Conservation (phyloP, 2,797 vertebrate species). For the Rhinophrynus dorsalis region DNA sequence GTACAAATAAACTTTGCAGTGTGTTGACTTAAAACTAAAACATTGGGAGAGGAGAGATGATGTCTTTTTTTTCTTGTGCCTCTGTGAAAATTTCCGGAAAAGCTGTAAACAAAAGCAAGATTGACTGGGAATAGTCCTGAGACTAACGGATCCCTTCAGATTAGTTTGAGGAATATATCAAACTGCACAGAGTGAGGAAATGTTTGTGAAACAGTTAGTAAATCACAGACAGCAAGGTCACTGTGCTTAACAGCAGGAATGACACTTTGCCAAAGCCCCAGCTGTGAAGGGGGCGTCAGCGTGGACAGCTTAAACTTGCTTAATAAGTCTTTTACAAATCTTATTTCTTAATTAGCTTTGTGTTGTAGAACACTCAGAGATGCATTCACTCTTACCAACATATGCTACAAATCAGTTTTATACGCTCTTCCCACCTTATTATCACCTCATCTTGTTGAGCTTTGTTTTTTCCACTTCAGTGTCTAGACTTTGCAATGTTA, state of each 20-base stretch:
- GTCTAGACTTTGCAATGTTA: slow-evolving; percentile 25
- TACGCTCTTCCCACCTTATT: slow-evolving; percentile 46
- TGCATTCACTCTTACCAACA: slow-evolving; percentile 44
- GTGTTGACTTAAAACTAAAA: slow-evolving; percentile 92
- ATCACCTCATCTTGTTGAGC: slow-evolving; percentile 38
- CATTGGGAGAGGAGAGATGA: slow-evolving; percentile 71
- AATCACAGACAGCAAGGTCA: slow-evolving; percentile 80
- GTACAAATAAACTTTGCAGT: slow-evolving; percentile 88
- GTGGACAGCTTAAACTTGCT: slow-evolving; percentile 56
- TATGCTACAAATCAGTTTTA: slow-evolving; percentile 49
- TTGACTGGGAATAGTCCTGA: slow-evolving; percentile 70
- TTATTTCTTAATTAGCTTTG: slow-evolving; percentile 47
- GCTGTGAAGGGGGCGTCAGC: slow-evolving; percentile 81
- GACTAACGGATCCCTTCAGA: slow-evolving; percentile 39
- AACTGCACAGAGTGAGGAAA: slow-evolving; percentile 78
- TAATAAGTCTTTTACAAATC: slow-evolving; percentile 48
- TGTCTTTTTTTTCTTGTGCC: slow-evolving; percentile 56
- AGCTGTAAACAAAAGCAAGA: slow-evolving; percentile 88
- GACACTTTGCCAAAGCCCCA: slow-evolving; percentile 82
- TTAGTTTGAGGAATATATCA: slow-evolving; percentile 75
- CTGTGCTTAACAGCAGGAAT: slow-evolving; percentile 69
- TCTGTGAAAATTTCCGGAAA: slow-evolving; percentile 83
- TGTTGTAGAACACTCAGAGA: slow-evolving; percentile 41
- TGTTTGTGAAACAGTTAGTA: slow-evolving; percentile 82
- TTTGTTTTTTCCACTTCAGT: slow-evolving; percentile 20